Evolutionary conservation across 2,888 invertebrate genomes (phyloP).

Genomic region (Drosophila setosimentum): DNA sequence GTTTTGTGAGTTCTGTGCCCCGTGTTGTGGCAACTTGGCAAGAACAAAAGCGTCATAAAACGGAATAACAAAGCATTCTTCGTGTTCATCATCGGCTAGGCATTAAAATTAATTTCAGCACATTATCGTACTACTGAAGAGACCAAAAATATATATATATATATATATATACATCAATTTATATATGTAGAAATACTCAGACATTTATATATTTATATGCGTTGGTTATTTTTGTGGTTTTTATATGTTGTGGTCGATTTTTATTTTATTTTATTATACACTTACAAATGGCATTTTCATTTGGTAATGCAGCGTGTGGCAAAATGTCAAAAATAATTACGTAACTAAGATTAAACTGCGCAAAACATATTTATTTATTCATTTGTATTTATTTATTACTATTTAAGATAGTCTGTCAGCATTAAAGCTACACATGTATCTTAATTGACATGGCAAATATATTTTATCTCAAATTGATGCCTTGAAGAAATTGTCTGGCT

Average conservation of each 20-base stretch:
- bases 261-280: constrained; percentile 4
- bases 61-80: constrained; percentile 30
- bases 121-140: constrained; percentile 47
- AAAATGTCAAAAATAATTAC: neutral
- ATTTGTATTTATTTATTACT: no score
- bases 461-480: neutral
- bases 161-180: neutral
- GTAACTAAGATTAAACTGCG: neutral
- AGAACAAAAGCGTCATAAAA: constrained; percentile 29
- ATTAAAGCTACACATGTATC: neutral
- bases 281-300: neutral
- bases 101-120: constrained; percentile 71
- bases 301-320: neutral
- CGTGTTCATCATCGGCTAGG: constrained; percentile 32
- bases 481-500: neutral
- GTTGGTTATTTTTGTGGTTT: neutral
- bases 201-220: neutral
- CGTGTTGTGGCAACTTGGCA: constrained; percentile 51
- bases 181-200: neutral
- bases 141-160: constrained; percentile 8
- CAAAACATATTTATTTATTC: neutral
- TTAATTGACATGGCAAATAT: neutral
- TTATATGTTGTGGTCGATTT: constrained; percentile 24
- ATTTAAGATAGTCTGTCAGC: neutral
- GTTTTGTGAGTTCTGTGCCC: constrained; percentile 13